A percentile compares a stretch with the other conserved stretches of the same genome.
Conservation (phyloP, 2,888 invertebrate species). For the Teinopalpus imperialis region DNA sequence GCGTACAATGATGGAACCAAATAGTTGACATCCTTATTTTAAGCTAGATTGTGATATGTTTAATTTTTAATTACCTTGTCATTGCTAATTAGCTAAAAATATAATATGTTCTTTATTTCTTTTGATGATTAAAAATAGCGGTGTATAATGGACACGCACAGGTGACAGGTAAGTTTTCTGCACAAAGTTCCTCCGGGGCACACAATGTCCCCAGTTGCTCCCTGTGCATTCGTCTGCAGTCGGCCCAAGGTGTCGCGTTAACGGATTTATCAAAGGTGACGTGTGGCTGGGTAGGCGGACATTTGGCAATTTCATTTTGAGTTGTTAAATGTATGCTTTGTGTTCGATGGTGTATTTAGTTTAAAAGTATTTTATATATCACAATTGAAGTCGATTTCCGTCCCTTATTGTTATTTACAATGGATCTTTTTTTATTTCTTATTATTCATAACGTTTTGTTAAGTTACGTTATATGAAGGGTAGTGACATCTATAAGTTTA, state of each 20-base stretch:
- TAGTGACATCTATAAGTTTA: too few species aligned
- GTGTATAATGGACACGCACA: not conserved
- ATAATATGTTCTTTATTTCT: too few species aligned
- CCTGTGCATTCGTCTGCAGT: not conserved
- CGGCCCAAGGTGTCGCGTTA: conserved; percentile 1
- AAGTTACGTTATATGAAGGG: too few species aligned
- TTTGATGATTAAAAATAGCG: too few species aligned
- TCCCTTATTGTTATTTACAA: too few species aligned
- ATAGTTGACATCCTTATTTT: too few species aligned
- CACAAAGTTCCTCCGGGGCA: not conserved
- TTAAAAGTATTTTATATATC: not conserved
- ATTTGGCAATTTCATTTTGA: conserved; percentile 8
- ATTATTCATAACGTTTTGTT: too few species aligned
- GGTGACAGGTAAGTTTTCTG: not conserved
- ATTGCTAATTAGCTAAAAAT: too few species aligned
- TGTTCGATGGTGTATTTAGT: not conserved
- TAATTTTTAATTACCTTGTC: too few species aligned
- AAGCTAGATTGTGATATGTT: too few species aligned
- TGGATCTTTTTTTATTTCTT: too few species aligned
- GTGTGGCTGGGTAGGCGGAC: conserved; percentile 2
- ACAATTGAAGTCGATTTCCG: conserved; percentile 6
- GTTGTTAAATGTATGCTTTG: conserved; percentile 21
- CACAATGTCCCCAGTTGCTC: not conserved
- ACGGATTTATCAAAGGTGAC: conserved; percentile 6
- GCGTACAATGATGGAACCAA: too few species aligned